Conservation (phyloP, 2,113 vertebrate genomes). For the Arothron firmamentum region DNA sequence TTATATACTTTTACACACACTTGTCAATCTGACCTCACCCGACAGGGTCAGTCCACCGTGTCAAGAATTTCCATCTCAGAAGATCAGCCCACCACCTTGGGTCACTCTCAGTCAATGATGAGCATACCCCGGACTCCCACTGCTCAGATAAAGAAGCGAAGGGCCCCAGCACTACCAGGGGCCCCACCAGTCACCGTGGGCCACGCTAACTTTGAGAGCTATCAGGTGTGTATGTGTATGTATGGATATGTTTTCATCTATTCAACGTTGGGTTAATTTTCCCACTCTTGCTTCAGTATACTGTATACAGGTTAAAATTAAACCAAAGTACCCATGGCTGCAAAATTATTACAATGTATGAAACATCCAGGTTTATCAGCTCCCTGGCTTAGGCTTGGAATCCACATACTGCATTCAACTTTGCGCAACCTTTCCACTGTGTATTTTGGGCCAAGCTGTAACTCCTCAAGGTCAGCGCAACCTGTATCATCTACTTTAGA, state of each 20-base stretch:
- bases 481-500: constrained; percentile 38
- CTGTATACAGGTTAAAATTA: too few relatives aligned
- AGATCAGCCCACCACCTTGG: constrained; percentile 73
- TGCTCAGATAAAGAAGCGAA: constrained; percentile 82
- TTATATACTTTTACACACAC: constrained; percentile 9
- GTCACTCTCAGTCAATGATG: constrained; percentile 83
- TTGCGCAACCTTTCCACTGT: constrained; percentile 7
- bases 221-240: constrained; percentile 59
- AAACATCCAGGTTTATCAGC: constrained; percentile 5
- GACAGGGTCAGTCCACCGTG: constrained; percentile 73
- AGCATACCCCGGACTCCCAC: constrained; percentile 79
- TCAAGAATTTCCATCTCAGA: constrained; percentile 72
- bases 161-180: constrained; percentile 81
- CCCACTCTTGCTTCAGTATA: too few relatives aligned
- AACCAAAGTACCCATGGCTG: too few relatives aligned
- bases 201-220: constrained; percentile 45
- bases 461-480: constrained; percentile 30
- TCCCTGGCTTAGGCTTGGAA: background rate
- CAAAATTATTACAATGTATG: background rate
- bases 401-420: constrained; percentile 16
- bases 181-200: constrained; percentile 15
- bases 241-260: too few relatives aligned
- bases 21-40: constrained; percentile 1
- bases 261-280: too few relatives aligned
- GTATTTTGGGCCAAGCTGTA: constrained; percentile 30